Percentiles rank a stretch among this genome's conserved stretches.
Evolutionary conservation across 2,888 invertebrate species (phyloP).

Genomic region (Notodonta dromedarius): DNA sequence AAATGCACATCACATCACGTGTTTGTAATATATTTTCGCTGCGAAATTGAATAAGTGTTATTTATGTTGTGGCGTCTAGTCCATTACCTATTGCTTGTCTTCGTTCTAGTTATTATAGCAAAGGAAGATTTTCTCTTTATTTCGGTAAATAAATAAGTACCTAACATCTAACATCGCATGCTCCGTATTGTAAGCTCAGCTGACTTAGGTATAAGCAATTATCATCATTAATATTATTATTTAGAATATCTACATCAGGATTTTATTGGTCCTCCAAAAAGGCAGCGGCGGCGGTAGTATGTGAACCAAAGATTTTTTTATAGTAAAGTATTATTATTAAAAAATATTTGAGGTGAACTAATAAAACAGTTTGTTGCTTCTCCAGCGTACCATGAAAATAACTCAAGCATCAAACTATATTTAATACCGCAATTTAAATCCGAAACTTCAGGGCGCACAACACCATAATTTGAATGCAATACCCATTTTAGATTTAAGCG

Average conservation of each 20-base stretch:
- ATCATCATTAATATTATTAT: background rate
- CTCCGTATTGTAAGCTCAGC: too few species aligned
- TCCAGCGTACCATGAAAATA: constrained; percentile 5
- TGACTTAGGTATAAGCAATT: too few species aligned
- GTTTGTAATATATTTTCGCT: background rate
- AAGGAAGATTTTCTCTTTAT: background rate
- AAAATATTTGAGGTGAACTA: background rate
- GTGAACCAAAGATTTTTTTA: too few species aligned
- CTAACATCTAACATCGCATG: too few species aligned
- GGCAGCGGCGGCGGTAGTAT: background rate
- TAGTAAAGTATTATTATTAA: too few species aligned
- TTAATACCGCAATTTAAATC: constrained; percentile 4
- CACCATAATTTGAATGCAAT: background rate
- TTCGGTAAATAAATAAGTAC: background rate
- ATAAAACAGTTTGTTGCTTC: constrained; percentile 8
- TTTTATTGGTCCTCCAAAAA: constrained; percentile 1
- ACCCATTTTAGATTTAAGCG: constrained; percentile 11
- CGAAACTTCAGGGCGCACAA: background rate
- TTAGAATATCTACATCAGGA: too few species aligned
- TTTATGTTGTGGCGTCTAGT: background rate
- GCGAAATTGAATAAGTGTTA: constrained; percentile 1
- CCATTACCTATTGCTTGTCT: background rate
- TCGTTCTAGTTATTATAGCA: background rate
- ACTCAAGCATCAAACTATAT: constrained; percentile 7
- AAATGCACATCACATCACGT: too few species aligned